Base-by-base conservation (phyloP, 2,888 invertebrate genomes). In the Campoplex capitator region DNA sequence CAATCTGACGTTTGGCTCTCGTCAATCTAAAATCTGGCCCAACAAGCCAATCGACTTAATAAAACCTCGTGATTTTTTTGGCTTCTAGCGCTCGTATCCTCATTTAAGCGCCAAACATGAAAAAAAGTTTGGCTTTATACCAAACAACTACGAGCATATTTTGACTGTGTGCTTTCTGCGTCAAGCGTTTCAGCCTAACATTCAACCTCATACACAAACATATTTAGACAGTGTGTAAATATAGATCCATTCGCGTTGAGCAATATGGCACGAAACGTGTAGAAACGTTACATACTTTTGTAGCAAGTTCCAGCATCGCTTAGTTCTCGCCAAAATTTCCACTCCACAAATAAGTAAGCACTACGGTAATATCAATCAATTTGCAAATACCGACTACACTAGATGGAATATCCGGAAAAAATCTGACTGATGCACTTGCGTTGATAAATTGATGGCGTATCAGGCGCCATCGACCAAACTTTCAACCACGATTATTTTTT, bases 1-100 rank as follows among this genome's bases (percentile, higher is more conserved):
- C 48, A 42, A 80, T 76, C 51, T 70, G 45, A 71, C 68, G 58
- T 67, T 84, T 84, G 65, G 70, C 75, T 80, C 67, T 71, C 76
- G 67, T 82, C 76, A 76, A 79, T 79, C 65, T 65, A 54, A 35
- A 65, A 75, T 65, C 48, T 32, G 32, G 67, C 38, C 80, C 38
- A 80, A 79, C 74, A 67, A 70, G 79, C 85, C 87, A 77, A 87
- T 87, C 76, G 71, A 73, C 73, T 86, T 83, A 80, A 87, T 87
- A 83, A 83, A 86, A 76, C 35, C 71, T 65, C 65, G 62, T 38
- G 48, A 42, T 81, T 67, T 74, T 80, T 85, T 58, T 38, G 28
- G 65, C 38, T 62, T 54, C 54, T 81, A 62, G 28, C n/a, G 13
- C 67, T 23, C 79, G 58, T 16, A 70, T 48, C 80, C 70, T 68